Conservation (phyloP, 2,888 invertebrate species). For the Troides oblongomaculatus region DNA sequence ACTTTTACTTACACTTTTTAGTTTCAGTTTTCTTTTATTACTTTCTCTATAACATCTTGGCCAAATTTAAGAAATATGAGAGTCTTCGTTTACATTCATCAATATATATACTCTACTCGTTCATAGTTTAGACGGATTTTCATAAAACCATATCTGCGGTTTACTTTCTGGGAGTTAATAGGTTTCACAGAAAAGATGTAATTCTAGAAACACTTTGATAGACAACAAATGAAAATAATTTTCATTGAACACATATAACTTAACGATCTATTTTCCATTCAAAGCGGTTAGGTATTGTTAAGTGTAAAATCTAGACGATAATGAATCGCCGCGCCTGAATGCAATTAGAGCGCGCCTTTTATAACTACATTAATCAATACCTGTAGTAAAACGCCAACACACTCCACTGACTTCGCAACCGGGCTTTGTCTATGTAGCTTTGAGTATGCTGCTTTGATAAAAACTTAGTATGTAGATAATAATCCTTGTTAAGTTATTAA, state of each 20-base stretch:
- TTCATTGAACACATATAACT: neutral
- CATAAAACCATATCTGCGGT: no score
- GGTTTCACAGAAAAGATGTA: neutral
- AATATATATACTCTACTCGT: no score
- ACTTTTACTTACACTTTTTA: no score
- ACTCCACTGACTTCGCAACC: neutral
- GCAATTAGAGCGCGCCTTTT: constrained; percentile 2
- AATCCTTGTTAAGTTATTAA: no score
- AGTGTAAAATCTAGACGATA: neutral
- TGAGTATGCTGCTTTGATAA: neutral
- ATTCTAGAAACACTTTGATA: neutral
- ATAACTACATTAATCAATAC: constrained; percentile 5
- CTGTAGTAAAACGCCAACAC: neutral
- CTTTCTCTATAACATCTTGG: no score
- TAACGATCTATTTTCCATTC: neutral
- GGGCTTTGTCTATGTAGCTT: neutral
- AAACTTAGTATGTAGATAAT: neutral
- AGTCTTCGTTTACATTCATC: no score
- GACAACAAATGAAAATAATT: neutral
- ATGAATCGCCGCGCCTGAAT: neutral
- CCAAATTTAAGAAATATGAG: no score
- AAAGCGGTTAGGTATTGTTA: neutral
- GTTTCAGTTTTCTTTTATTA: no score
- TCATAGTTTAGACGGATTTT: no score
- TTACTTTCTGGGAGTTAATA: neutral